These are phyloP conservation scores for Falco rusticolus DNA, from an alignment of 2,797 vertebrate genomes.

Conservation along the genomic window DNA sequence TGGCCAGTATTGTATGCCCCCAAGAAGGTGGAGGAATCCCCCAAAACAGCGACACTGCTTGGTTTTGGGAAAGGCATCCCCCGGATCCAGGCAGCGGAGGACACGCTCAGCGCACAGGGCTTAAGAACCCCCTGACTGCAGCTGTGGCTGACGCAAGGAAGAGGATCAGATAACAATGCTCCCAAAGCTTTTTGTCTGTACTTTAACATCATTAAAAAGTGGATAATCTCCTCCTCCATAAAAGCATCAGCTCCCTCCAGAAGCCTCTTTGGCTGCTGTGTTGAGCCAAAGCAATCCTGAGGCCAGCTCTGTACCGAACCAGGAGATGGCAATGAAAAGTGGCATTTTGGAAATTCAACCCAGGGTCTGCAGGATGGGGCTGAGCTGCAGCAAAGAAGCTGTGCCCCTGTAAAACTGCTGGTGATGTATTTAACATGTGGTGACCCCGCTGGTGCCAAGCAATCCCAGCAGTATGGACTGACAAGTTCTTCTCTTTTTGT, in stretches of 20 bases:
- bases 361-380: neutral
- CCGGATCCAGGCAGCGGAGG: neutral
- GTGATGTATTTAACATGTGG: neutral
- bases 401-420: neutral
- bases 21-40: neutral
- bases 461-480: neutral
- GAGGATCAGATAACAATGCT: neutral
- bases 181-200: neutral
- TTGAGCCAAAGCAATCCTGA: neutral
- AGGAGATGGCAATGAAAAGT: neutral
- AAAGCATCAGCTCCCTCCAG: neutral
- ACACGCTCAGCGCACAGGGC: rapidly evolving
- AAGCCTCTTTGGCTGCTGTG: neutral
- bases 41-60: neutral
- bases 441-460: neutral
- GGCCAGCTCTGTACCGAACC: rapidly evolving
- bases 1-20: rapidly evolving
- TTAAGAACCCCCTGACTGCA: neutral
- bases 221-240: neutral
- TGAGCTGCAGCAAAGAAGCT: neutral
- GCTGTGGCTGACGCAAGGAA: neutral
- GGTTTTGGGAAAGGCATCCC: neutral
- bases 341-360: neutral
- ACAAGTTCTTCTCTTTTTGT: neutral
- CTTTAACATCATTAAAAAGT: neutral